phyloP scores from a whole-genome alignment of 2,888 invertebrate genomes.

The Thyatira batis region DNA sequence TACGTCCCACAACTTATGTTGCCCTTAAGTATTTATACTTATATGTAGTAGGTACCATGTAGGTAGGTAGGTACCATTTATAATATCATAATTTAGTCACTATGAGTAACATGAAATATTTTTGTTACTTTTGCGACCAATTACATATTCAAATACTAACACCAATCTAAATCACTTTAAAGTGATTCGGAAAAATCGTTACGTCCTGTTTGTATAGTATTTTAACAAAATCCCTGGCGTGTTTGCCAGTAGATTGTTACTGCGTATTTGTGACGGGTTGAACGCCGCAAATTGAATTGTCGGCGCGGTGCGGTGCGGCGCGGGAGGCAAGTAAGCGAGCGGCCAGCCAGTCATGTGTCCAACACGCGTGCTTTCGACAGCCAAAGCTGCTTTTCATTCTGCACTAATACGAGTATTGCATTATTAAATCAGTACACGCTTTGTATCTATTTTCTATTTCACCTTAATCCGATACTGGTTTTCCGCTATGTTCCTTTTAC shows the following conservation, averaged over 20 bases:
- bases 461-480: not conserved
- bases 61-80: no score
- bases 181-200: slow-evolving; percentile 6
- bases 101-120: not conserved
- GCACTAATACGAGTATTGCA: slow-evolving; percentile 15
- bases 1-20: no score
- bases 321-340: not conserved
- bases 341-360: slow-evolving; percentile 13
- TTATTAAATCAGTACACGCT: not conserved
- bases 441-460: not conserved
- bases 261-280: slow-evolving; percentile 27
- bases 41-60: no score
- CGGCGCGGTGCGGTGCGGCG: slow-evolving; percentile 13
- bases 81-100: no score
- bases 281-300: slow-evolving; percentile 42
- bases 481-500: not conserved
- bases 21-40: no score
- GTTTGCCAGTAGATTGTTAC: slow-evolving; percentile 18
- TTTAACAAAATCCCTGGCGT: not conserved
- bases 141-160: not conserved
- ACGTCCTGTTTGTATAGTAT: slow-evolving; percentile 10
- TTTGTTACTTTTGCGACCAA: not conserved
- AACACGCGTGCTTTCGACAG: slow-evolving; percentile 26
- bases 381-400: slow-evolving; percentile 18
- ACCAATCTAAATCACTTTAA: not conserved